Percentiles rank a stretch among this genome's conserved stretches.
These are phyloP conservation scores for Clepsis dumicolana DNA, from an alignment of 2,888 invertebrate species.

Conservation along the genomic window DNA sequence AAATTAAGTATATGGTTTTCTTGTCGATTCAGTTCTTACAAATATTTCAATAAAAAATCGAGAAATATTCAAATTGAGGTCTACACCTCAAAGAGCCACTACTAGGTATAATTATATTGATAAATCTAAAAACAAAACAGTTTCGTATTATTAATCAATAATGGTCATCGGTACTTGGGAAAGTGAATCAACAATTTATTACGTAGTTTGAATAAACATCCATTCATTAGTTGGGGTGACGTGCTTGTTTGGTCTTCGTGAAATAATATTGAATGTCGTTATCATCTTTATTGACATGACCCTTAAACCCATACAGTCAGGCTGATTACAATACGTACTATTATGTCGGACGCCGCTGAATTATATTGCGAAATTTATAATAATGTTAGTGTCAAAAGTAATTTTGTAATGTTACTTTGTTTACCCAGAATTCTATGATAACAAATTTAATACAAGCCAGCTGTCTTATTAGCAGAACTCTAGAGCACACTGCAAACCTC, in stretches of 20 bases:
- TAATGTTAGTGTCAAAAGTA: background rate
- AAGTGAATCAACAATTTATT: background rate
- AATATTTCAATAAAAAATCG: too few species aligned
- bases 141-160: background rate
- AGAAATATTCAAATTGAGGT: too few species aligned
- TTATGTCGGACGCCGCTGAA: background rate
- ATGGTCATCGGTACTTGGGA: background rate
- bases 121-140: background rate
- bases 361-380: background rate
- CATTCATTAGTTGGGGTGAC: constrained; percentile 3
- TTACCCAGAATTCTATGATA: background rate
- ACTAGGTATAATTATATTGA: too few species aligned
- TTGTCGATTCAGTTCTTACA: too few species aligned
- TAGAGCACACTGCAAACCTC: background rate
- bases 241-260: background rate
- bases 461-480: background rate
- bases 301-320: background rate
- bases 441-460: background rate
- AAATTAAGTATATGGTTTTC: too few species aligned
- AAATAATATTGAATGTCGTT: constrained; percentile 1
- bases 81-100: too few species aligned
- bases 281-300: constrained; percentile 6
- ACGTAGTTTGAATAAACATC: constrained; percentile 8
- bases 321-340: background rate
- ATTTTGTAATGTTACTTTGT: background rate